phyloP scores from a whole-genome alignment of 2,888 invertebrate species.

The Melolontha melolontha region DNA sequence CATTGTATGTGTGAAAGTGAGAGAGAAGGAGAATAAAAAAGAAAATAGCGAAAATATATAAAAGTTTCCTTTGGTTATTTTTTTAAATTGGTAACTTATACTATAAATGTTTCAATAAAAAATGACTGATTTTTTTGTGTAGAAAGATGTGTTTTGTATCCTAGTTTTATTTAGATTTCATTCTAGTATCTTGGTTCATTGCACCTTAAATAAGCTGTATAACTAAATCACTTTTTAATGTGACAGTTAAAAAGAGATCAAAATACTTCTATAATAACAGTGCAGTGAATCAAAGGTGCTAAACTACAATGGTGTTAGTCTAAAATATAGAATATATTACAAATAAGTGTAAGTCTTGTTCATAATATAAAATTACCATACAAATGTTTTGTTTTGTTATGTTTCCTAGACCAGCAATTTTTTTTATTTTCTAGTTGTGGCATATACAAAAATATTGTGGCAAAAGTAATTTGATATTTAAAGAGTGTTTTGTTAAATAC shows the following conservation, averaged over 20 bases:
- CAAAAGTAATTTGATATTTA: no score
- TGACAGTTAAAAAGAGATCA: background rate
- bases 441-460: no score
- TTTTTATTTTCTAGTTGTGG: no score
- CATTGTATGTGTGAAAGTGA: slow-evolving; percentile 7
- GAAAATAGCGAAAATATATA: slow-evolving; percentile 19
- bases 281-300: slow-evolving; percentile 18
- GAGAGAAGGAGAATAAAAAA: slow-evolving; percentile 2
- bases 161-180: slow-evolving; percentile 12
- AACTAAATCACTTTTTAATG: background rate
- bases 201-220: slow-evolving; percentile 1
- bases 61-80: slow-evolving; percentile 17
- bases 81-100: background rate
- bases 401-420: background rate
- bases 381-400: slow-evolving; percentile 12
- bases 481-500: no score
- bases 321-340: slow-evolving; percentile 12
- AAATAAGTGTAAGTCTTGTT: slow-evolving; percentile 30
- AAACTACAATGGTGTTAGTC: slow-evolving; percentile 28
- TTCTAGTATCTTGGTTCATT: slow-evolving; percentile 7
- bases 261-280: background rate
- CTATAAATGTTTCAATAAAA: slow-evolving; percentile 21
- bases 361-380: slow-evolving; percentile 30
- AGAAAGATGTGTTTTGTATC: slow-evolving; percentile 28
- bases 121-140: slow-evolving; percentile 32